Base-by-base conservation (phyloP, 2,888 invertebrate species). In the Ceramica pisi region DNA sequence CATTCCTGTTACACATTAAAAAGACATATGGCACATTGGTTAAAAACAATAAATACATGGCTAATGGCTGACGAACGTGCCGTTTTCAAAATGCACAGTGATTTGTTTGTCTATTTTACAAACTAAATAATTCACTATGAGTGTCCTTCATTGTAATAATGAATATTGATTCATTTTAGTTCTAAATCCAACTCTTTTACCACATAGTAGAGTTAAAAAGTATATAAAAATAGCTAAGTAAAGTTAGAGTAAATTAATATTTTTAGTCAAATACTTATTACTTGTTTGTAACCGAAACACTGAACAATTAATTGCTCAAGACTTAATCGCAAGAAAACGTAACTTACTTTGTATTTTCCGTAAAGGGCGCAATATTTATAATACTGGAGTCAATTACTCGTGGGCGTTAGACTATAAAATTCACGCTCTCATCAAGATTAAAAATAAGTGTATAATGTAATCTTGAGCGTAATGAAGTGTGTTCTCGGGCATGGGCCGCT, bases 401-500 rank as follows among this genome's bases (percentile, higher is more conserved):
- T 41, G 44, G 53, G 51, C 59, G 62, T 56, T 46, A 62, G 48
- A 35, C 81, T 55, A 68, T 77, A 60, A 81, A 71, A 56, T 81
- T 62, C 48, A 56, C 53, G 53, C 60, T 62, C 46, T 65, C 71
- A 48, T 71, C 59, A 62, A 56, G 76, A 75, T 78, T 79, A 80
- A 80, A 80, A 80, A 80, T 68, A 77, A 38, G 21, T 59, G 26
- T 50, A 70, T 78, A 66, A 66, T 62, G 44, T 67, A 79, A 63
- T 80, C 67, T 74, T 80, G 55, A 67, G 63, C 59, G 23, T 80
- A 63, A 77, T 74, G 61, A 65, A 72, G 44, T 80, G 79, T 65
- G 63, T 60, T 65, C 74, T 55, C 48, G 48, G 41, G 19, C 74
- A 73, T 62, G 66, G 66, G 12, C 51, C 41, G 65, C 23, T 61